These are phyloP conservation scores for Borostomias antarcticus DNA, from an alignment of 2,797 vertebrate genomes.

Conservation along the genomic window DNA sequence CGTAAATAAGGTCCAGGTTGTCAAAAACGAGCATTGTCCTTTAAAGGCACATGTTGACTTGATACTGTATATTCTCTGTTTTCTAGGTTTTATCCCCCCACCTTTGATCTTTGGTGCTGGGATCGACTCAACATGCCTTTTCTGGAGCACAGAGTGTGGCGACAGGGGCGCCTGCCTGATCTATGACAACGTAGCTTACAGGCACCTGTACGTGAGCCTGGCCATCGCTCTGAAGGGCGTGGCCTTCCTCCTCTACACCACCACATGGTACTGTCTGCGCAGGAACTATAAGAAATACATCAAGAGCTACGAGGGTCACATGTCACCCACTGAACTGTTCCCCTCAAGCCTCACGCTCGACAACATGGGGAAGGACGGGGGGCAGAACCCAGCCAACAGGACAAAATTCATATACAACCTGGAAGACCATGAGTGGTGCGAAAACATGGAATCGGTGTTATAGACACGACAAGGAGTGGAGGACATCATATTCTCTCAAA, in stretches of 20 bases:
- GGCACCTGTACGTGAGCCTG: conserved; percentile 94
- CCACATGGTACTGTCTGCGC: conserved; percentile 94
- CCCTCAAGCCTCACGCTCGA: conserved; percentile 90
- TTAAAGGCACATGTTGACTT: neutral
- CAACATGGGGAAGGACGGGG: conserved; percentile 84
- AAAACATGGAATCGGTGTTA: conserved; percentile 99
- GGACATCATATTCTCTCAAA: conserved; percentile 35
- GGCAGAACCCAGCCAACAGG: conserved; percentile 81
- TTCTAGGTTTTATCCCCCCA: conserved; percentile 94
- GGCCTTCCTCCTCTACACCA: conserved; percentile 93
- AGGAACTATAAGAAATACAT: conserved; percentile 97
- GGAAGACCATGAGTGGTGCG: conserved; percentile 96
- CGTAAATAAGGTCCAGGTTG: no score
- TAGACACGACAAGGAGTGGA: conserved; percentile 66
- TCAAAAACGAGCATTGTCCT: no score
- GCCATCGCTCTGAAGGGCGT: conserved; percentile 93
- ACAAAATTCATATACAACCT: conserved; percentile 99
- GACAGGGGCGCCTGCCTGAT: conserved; percentile 90
- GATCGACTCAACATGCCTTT: conserved; percentile 97
- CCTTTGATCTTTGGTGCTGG: conserved; percentile 95
- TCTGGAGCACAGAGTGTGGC: conserved; percentile 95
- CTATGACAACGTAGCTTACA: conserved; percentile 91
- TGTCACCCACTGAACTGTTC: conserved; percentile 92
- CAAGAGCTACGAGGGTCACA: conserved; percentile 86
- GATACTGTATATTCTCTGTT: conserved; percentile 18